phyloP scores from a whole-genome alignment of 2,888 invertebrate species.

The Ichneumoninae sp. region DNA sequence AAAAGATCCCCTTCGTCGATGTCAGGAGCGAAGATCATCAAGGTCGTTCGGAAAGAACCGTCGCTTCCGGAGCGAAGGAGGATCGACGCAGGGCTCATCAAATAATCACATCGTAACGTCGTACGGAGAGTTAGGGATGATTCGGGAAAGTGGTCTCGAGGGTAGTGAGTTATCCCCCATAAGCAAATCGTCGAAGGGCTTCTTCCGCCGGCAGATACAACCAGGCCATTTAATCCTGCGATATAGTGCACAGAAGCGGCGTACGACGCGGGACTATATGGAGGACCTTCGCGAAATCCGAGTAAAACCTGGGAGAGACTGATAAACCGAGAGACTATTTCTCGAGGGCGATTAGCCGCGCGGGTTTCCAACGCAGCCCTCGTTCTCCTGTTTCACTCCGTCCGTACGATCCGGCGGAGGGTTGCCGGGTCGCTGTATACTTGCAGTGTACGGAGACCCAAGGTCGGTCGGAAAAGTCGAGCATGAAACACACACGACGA shows the following conservation, averaged over 20 bases:
- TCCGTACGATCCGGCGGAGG: constrained; percentile 37
- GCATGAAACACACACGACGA: constrained; percentile 51
- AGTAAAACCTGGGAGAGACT: constrained; percentile 62
- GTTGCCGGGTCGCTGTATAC: constrained; percentile 19
- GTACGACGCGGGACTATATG: not conserved
- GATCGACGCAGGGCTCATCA: constrained; percentile 33
- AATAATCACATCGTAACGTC: constrained; percentile 36
- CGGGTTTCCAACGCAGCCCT: constrained; percentile 60
- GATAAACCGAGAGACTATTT: constrained; percentile 67
- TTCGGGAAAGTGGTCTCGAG: constrained; percentile 29
- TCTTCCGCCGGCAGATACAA: constrained; percentile 25
- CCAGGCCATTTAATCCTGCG: constrained; percentile 55
- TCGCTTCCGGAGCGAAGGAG: constrained; percentile 2
- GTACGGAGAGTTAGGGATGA: constrained; percentile 1
- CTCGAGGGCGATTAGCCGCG: constrained; percentile 67
- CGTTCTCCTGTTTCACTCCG: constrained; percentile 49
- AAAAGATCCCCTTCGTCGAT: not conserved
- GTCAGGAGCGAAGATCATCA: not conserved
- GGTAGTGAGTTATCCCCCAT: constrained; percentile 30
- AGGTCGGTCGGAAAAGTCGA: constrained; percentile 64
- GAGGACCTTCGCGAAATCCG: constrained; percentile 53
- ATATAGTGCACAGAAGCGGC: constrained; percentile 11
- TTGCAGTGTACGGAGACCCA: constrained; percentile 51
- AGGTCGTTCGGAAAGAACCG: constrained; percentile 4
- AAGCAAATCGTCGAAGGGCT: constrained; percentile 48